A percentile compares a stretch with the other conserved stretches of the same genome.
These are phyloP conservation scores for Leptinotarsa tumamoca DNA, from an alignment of 2,888 invertebrate genomes.

Conservation along the genomic window DNA sequence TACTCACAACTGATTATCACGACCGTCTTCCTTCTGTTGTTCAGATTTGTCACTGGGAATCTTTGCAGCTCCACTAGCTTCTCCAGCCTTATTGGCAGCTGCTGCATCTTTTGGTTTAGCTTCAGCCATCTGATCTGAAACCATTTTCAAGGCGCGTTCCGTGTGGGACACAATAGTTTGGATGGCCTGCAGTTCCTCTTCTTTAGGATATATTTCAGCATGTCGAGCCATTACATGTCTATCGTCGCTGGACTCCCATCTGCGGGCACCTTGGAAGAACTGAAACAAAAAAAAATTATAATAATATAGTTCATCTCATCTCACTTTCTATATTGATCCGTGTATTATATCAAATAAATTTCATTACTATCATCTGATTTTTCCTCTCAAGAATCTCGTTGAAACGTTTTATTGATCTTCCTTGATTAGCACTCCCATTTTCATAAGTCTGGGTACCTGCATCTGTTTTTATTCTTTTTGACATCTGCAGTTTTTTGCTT, in stretches of 20 bases:
- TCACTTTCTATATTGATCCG: no score
- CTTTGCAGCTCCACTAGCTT: conserved; percentile 59
- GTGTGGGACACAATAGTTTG: conserved; percentile 93
- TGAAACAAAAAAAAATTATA: conserved; percentile 65
- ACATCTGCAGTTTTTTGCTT: no score
- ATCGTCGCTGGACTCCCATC: conserved; percentile 95
- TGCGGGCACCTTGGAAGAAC: conserved; percentile 71
- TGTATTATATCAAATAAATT: no score
- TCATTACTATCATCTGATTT: no score
- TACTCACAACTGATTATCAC: conserved; percentile 83
- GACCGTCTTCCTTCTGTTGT: conserved; percentile 75
- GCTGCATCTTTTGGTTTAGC: conserved; percentile 56
- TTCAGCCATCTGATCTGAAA: conserved; percentile 89
- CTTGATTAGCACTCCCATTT: no score
- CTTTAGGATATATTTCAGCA: conserved; percentile 92
- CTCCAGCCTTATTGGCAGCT: conserved; percentile 34
- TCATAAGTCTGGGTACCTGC: no score
- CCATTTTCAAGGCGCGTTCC: conserved; percentile 93
- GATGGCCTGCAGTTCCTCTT: conserved; percentile 88
- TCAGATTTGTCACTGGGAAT: conserved; percentile 70
- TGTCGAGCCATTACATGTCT: conserved; percentile 94
- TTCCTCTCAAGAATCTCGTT: no score
- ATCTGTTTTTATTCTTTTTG: no score
- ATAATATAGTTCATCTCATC: neutral
- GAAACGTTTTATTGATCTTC: no score